phyloP scores from a whole-genome alignment of 1,140 invertebrate genomes.

The Ceratina australensis region DNA sequence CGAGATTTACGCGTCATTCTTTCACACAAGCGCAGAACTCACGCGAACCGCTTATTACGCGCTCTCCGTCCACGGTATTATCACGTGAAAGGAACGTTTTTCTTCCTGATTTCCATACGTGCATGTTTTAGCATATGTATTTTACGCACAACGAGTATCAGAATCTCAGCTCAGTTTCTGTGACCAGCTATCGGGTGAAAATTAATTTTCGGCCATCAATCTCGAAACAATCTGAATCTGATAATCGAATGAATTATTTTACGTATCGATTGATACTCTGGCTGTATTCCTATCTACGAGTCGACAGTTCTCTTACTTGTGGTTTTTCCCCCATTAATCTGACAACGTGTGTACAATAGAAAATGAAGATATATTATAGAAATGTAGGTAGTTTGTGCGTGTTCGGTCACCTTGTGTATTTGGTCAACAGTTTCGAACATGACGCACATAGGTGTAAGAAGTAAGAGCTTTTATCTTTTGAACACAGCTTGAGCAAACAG shows the following conservation, averaged over 20 bases:
- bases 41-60: slow-evolving; percentile 33
- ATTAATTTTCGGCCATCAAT: not conserved
- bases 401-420: not conserved
- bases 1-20: slow-evolving; percentile 22
- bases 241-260: not conserved
- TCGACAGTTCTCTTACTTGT: too few relatives aligned
- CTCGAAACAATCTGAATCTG: too few relatives aligned
- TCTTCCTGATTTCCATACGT: slow-evolving; percentile 50
- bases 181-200: not conserved
- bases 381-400: too few relatives aligned
- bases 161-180: not conserved
- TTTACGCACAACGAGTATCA: not conserved
- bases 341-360: too few relatives aligned
- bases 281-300: too few relatives aligned
- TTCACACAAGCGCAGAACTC: not conserved
- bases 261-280: too few relatives aligned
- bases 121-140: slow-evolving; percentile 21
- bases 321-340: too few relatives aligned
- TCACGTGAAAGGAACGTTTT: slow-evolving; percentile 58
- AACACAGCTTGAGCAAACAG: not conserved
- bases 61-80: slow-evolving; percentile 38
- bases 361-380: too few relatives aligned
- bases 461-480: not conserved
- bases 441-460: not conserved
- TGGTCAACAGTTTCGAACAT: not conserved